Conservation (phyloP, 2,888 invertebrate species). For the Cantharis nigra region DNA sequence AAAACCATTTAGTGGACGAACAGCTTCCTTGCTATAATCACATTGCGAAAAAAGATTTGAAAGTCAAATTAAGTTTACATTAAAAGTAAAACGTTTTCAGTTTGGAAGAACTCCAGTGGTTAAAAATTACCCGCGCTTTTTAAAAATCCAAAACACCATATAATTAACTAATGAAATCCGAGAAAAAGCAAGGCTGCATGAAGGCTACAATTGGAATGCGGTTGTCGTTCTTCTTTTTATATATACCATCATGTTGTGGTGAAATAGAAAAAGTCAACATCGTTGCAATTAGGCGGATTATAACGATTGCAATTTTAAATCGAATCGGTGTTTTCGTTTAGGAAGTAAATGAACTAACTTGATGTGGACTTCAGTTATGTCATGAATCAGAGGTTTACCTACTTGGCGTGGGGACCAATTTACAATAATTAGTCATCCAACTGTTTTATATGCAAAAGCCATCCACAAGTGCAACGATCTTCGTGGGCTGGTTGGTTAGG, state of each 20-base stretch:
- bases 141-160: not conserved
- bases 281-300: not conserved
- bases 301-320: not conserved
- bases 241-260: not conserved
- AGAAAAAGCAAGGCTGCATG: not conserved
- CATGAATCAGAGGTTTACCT: slow-evolving; percentile 19
- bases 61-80: slow-evolving; percentile 1
- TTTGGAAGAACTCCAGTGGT: not conserved
- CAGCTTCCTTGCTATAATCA: not conserved
- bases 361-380: not conserved
- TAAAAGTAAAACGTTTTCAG: not conserved
- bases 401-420: slow-evolving; percentile 11
- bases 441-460: slow-evolving; percentile 16
- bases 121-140: not conserved
- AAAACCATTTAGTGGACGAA: not conserved
- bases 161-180: not conserved
- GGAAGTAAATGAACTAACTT: not conserved
- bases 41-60: not conserved
- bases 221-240: not conserved
- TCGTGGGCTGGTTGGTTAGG: slow-evolving; percentile 15
- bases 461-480: slow-evolving; percentile 23
- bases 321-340: not conserved
- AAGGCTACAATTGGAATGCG: slow-evolving; percentile 1
- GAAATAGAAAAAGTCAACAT: not conserved
- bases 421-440: not conserved